Evolutionary conservation across 2,113 vertebrate species (phyloP).

Genomic region (Rhea pennata): DNA sequence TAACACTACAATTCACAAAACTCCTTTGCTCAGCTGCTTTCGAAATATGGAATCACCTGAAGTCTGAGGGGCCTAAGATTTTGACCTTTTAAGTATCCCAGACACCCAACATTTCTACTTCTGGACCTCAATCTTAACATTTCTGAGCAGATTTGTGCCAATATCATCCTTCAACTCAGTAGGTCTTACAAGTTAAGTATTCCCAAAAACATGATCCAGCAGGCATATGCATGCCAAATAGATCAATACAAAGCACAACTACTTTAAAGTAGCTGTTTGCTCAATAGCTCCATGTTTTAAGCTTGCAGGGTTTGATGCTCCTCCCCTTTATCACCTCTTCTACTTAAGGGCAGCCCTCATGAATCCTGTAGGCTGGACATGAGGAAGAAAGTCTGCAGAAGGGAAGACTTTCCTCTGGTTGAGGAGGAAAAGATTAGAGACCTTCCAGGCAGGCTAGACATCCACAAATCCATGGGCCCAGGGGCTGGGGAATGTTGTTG

Average conservation of each 20-base stretch:
- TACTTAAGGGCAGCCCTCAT: background rate
- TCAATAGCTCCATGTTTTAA: background rate
- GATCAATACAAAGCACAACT: background rate
- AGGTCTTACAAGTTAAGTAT: background rate
- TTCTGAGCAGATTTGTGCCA: background rate
- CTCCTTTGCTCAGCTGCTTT: background rate
- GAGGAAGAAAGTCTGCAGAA: too few species aligned
- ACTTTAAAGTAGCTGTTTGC: background rate
- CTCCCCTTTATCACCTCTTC: background rate
- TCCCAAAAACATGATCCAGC: background rate
- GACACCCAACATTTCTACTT: background rate
- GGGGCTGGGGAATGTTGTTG: too few species aligned
- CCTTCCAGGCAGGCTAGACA: too few species aligned
- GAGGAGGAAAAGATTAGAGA: too few species aligned
- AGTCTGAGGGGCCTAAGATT: background rate
- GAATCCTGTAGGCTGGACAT: too few species aligned
- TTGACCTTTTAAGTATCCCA: background rate
- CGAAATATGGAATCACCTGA: background rate
- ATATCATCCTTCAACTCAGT: fast-evolving
- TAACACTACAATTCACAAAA: background rate
- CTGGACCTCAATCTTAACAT: background rate
- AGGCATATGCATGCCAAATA: background rate
- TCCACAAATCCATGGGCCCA: too few species aligned
- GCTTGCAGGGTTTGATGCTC: background rate
- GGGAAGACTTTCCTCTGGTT: too few species aligned